Base-by-base conservation (phyloP, 1,140 invertebrate genomes). In the Lordiphosa stackelbergi region DNA sequence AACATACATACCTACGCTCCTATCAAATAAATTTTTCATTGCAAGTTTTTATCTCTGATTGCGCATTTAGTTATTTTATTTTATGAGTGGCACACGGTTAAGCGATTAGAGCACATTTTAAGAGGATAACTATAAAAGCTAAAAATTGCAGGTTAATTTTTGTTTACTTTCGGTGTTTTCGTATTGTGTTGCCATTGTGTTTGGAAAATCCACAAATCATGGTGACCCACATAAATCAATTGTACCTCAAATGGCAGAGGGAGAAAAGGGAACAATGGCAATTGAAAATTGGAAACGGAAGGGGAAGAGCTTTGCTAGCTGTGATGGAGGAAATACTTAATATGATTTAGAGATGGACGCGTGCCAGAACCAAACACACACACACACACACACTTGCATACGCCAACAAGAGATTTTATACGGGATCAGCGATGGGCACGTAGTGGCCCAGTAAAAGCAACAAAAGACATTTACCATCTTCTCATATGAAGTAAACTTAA, bases 21-120 rank as follows among this genome's bases (percentile, higher is more conserved):
- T 42, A 11, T 34, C 24, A 37, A 24, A 72, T 69, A 73, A 69
- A 60, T 69, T 43, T 66, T 83, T 73, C 49, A 63, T 69, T 69
- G 60, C 51, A 46, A 65, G 48, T 45, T 55, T 71, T 68, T 81
- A 81, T 74, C 74, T 66, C 45, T 53, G 66, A 63, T 73, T 81
- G 47, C 48, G 61, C 48, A 19, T 38, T 34, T 53, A 56, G 28
- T 31, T 31, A 31, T 31, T 31, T 31, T 31, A 8, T 31, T 31
- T 31, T 31, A 31, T 31, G 28, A 2, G 28, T 7, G 28, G 0
- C 28, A 31, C 28, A 31, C 28, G 64, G 69, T 73, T 63, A 58
- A 34, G 45, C 62, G 55, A 69, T 77, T 78, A 74, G 28, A 48
- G 22, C 48, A 42, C 19, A n/a, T 48, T 22, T 37, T 12, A 35